Evolutionary conservation across 2,113 vertebrate species (phyloP), one percentile per base, ranked within the genome.

Genomic region (Chunga burmeisteri): DNA sequence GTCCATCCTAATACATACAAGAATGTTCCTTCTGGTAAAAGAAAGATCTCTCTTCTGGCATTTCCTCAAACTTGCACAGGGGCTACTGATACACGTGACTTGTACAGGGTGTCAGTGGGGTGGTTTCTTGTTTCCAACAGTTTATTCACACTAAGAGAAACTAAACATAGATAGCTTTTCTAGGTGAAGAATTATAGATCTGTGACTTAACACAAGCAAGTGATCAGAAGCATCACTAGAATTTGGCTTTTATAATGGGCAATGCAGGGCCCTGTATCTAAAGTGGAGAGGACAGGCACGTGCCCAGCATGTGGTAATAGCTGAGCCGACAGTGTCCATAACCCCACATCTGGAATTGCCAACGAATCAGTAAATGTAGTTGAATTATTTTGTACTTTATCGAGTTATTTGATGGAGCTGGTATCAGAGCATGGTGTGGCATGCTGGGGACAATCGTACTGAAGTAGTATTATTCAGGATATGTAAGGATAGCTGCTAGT

Each of bases 241-340:
- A 11, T 68, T 72, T 55, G 19, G 5, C 22, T 70, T 85, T 47
- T 52, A 21, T 32, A 78, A n/a, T 6, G 55, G 19, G 9, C n/a
- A 74, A 9, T 19, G 38, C 59, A 65, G n/a, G 27, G 9, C 46
- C 81, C 17, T 36, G 29, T 34, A 17, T 58, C 18, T 58, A 0
- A 62, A 75, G 36, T 8, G 47, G 32, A 68, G 29, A 86, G 22
- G 14, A 42, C 27, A 71, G 25, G 23, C 1, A 1, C 2, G 5
- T 21, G 16, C 12, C 32, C 0, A 0, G 3, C 1, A 16, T 27
- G 7, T 63, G 30, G 20, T 23, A 65, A 65, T 8, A 75, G 29
- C 19, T 32, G 13, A 44, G 29, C 22, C 10, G 50, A 8, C 15
- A 42, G 10, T 23, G 23, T 18, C 53, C 29, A 3, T 30, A 42